phyloP scores from a whole-genome alignment of 2,113 vertebrate species.

The Dromiciops gliroides region DNA sequence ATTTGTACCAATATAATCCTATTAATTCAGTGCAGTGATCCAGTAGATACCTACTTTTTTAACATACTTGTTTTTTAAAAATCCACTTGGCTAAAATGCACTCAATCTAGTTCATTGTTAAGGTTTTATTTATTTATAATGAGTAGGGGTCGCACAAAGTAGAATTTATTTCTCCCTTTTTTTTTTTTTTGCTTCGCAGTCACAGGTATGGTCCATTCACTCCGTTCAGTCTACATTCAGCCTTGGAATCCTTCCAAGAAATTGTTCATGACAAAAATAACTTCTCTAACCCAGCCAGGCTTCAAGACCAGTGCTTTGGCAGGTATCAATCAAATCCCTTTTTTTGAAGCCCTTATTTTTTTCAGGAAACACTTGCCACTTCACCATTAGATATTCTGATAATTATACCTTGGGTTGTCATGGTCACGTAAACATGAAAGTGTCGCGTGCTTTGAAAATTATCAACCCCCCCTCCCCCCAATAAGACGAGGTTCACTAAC shows the following conservation, averaged over 20 bases:
- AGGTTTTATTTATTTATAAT: neutral
- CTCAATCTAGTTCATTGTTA: neutral
- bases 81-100: no score
- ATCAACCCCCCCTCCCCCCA: no score
- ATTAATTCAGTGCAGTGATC: neutral
- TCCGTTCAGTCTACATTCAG: neutral
- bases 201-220: neutral
- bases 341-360: neutral
- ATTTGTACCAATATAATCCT: neutral
- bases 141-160: neutral
- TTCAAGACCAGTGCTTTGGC: constrained; percentile 24
- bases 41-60: neutral
- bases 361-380: neutral
- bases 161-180: neutral
- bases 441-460: constrained; percentile 11
- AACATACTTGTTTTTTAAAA: no score
- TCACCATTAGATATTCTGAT: constrained; percentile 2
- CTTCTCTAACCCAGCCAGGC: constrained; percentile 43
- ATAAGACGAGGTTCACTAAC: constrained; percentile 9
- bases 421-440: constrained; percentile 3
- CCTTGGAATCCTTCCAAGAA: neutral
- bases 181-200: neutral
- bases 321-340: neutral
- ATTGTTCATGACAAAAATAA: constrained; percentile 26
- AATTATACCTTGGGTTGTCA: constrained; percentile 30